Evolutionary conservation across 2,113 vertebrate genomes (phyloP).

Genomic region (Esox niger): DNA sequence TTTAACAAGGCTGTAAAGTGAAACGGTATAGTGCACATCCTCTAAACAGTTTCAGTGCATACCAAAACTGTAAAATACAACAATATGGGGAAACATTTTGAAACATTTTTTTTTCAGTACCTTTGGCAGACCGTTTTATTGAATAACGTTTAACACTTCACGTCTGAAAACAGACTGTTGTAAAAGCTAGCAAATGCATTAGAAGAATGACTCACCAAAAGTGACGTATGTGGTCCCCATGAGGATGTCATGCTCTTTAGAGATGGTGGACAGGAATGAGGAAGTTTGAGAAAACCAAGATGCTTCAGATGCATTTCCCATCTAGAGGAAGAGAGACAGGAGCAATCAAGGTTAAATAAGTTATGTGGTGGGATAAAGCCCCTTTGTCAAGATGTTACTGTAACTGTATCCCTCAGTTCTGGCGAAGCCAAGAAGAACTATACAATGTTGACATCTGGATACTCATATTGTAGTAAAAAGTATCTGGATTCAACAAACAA

Average conservation of each 20-base stretch:
- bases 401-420: not conserved
- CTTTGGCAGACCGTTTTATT: too few species aligned
- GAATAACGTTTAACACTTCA: too few species aligned
- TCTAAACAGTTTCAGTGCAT: not conserved
- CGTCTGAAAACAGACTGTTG: not conserved
- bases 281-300: slow-evolving; percentile 55
- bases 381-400: not conserved
- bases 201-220: slow-evolving; percentile 70
- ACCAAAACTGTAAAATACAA: too few species aligned
- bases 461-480: too few species aligned
- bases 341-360: not conserved
- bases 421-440: not conserved
- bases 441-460: not conserved
- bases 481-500: too few species aligned
- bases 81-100: not conserved
- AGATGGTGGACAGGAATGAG: slow-evolving; percentile 72
- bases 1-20: not conserved
- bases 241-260: slow-evolving; percentile 75
- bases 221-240: slow-evolving; percentile 75
- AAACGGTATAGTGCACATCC: not conserved
- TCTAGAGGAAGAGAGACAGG: slow-evolving; percentile 7
- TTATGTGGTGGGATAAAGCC: not conserved
- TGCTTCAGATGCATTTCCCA: slow-evolving; percentile 6
- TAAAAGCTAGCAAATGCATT: not conserved
- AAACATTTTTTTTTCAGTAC: too few species aligned